Conservation (phyloP, 1,140 invertebrate genomes). For the Diorhabda carinulata region DNA sequence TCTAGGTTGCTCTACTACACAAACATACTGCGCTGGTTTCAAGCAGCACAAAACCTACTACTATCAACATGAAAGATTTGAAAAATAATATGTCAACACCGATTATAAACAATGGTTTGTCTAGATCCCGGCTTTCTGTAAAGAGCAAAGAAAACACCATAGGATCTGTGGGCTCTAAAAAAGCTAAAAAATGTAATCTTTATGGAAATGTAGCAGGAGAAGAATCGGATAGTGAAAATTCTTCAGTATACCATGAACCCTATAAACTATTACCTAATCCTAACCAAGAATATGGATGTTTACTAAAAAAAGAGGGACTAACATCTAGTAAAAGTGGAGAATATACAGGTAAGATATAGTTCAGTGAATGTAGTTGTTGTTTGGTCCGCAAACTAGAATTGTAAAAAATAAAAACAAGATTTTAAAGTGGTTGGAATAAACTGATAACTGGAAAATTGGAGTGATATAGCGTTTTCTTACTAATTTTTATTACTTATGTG, state of each 20-base stretch:
- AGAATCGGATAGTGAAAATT: conserved; percentile 58
- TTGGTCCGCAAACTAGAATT: too few species aligned
- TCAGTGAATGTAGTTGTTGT: not conserved
- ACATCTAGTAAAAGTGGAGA: conserved; percentile 52
- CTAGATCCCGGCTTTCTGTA: conserved; percentile 51
- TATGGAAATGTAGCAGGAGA: conserved; percentile 52
- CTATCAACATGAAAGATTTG: conserved; percentile 66
- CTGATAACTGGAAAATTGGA: too few species aligned
- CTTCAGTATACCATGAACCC: conserved; percentile 59
- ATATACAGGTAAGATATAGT: conserved; percentile 47
- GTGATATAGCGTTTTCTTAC: too few species aligned
- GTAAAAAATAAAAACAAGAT: too few species aligned
- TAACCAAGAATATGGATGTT: conserved; percentile 53
- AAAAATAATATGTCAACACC: conserved; percentile 54
- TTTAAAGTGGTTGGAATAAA: too few species aligned
- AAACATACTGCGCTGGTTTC: conserved; percentile 62
- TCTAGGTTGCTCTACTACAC: conserved; percentile 57
- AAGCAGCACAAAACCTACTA: conserved; percentile 51
- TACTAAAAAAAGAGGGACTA: conserved; percentile 52
- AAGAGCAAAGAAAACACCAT: conserved; percentile 47
- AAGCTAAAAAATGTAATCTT: conserved; percentile 42
- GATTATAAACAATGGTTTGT: conserved; percentile 56
- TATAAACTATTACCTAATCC: conserved; percentile 54
- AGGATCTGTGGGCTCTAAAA: conserved; percentile 34
- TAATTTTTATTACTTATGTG: too few species aligned